phyloP scores from a whole-genome alignment of 2,113 vertebrate species.

The Colossoma macropomum region DNA sequence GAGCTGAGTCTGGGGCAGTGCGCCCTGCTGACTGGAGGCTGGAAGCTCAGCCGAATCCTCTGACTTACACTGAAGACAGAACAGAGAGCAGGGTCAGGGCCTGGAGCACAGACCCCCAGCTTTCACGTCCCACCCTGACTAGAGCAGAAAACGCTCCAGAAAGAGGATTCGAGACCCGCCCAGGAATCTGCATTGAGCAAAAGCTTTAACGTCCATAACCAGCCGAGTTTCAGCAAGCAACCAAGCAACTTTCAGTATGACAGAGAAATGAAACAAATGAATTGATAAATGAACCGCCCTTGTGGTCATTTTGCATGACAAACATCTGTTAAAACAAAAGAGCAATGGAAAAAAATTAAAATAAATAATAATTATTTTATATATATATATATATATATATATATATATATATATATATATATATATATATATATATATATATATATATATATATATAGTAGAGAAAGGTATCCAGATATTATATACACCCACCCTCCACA shows the following conservation, averaged over 20 bases:
- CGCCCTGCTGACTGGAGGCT: conserved; percentile 90
- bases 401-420: no score
- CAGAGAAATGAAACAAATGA: not conserved
- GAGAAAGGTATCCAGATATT: no score
- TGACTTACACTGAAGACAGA: conserved; percentile 87
- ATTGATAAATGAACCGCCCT: not conserved
- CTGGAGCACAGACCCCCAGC: conserved; percentile 34
- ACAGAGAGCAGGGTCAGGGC: conserved; percentile 61
- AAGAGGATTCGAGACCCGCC: not conserved
- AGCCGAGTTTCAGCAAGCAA: not conserved
- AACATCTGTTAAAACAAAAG: no score
- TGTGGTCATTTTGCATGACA: no score
- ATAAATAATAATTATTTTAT: no score
- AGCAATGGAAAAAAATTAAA: no score
- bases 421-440: no score
- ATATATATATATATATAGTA: no score
- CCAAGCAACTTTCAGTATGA: not conserved
- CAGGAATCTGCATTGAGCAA: not conserved
- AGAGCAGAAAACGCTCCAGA: not conserved
- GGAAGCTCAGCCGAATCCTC: conserved; percentile 90
- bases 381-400: no score
- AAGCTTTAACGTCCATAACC: not conserved
- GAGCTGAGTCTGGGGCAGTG: conserved; percentile 93
- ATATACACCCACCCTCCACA: no score
- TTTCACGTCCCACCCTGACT: not conserved